Evolutionary conservation across 2,113 vertebrate species (phyloP).

Genomic region (Dromaius novaehollandiae): DNA sequence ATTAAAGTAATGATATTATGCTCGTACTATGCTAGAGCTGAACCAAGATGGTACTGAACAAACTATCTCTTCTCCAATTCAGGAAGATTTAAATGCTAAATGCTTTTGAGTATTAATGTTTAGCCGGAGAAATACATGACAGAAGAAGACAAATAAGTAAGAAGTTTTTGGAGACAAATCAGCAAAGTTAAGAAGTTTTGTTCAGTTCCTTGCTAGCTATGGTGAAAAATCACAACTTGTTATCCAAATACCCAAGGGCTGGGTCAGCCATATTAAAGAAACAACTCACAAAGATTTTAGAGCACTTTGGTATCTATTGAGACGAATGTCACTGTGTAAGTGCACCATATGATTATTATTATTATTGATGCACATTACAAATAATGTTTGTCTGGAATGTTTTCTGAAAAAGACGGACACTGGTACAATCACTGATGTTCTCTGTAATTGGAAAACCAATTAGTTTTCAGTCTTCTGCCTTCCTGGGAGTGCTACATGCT

Average conservation of each 20-base stretch:
- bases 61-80: neutral
- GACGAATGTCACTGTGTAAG: conserved; percentile 8
- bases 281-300: neutral
- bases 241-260: neutral
- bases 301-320: neutral
- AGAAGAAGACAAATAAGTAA: neutral
- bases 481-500: neutral
- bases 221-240: neutral
- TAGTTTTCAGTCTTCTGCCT: conserved; percentile 48
- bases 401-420: neutral
- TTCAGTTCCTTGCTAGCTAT: neutral
- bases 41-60: neutral
- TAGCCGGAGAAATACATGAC: neutral
- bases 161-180: neutral
- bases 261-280: neutral
- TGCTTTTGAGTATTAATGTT: neutral
- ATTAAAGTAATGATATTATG: neutral
- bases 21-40: neutral
- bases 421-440: neutral
- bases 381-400: conserved; percentile 12
- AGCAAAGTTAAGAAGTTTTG: neutral
- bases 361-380: neutral
- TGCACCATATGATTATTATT: conserved; percentile 22
- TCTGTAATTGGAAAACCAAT: conserved; percentile 57
- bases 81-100: neutral